These are phyloP conservation scores for Thymelicus acteon DNA, from an alignment of 2,888 invertebrate species.

Conservation along the genomic window DNA sequence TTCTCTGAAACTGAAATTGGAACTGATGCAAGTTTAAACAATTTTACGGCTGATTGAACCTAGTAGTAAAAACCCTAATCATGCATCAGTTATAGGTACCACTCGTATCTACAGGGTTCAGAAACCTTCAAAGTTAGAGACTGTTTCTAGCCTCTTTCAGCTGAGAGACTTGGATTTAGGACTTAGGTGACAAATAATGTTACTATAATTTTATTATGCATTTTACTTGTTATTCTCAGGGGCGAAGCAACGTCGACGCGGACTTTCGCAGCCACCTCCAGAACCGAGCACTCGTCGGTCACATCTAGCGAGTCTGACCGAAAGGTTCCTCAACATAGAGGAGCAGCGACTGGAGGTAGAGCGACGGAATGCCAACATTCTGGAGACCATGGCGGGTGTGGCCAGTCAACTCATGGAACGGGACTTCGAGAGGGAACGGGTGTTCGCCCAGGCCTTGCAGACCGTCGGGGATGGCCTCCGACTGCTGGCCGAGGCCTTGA, in stretches of 20 bases:
- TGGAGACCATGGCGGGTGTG: background rate
- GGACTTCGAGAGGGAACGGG: background rate
- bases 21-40: too few species aligned
- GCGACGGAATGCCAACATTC: background rate
- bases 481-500: background rate
- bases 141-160: too few species aligned
- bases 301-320: background rate
- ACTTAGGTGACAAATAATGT: too few species aligned
- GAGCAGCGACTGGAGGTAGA: background rate
- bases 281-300: background rate
- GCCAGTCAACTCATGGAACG: background rate
- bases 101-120: too few species aligned
- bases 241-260: background rate
- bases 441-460: background rate
- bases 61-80: too few species aligned
- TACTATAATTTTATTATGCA: too few species aligned
- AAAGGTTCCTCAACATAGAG: background rate
- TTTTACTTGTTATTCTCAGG: background rate
- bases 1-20: too few species aligned
- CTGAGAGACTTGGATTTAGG: too few species aligned
- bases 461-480: background rate
- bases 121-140: too few species aligned
- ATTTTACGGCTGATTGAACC: too few species aligned
- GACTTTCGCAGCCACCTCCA: background rate
- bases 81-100: too few species aligned